A percentile compares a stretch with the other conserved stretches of the same genome.
phyloP scores from a whole-genome alignment of 2,888 invertebrate genomes.

The Arenicola marina region DNA sequence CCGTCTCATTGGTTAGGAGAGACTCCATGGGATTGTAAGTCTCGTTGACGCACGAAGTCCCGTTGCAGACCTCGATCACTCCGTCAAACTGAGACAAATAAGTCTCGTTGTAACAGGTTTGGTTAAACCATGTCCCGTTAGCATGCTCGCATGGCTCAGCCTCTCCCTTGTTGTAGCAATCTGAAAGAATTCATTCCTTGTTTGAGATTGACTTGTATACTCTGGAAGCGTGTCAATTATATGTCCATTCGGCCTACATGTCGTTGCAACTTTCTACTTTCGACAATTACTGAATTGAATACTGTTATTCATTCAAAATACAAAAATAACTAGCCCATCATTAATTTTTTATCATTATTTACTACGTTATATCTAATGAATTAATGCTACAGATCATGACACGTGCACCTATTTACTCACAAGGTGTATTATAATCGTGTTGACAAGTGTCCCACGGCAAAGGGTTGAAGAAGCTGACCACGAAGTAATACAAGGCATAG shows the following conservation, averaged over 20 bases:
- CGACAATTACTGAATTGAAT: no score
- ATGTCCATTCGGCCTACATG: no score
- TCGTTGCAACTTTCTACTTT: no score
- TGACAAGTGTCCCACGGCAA: conserved; percentile 74
- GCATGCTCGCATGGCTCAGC: conserved; percentile 15
- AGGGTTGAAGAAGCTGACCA: conserved; percentile 70
- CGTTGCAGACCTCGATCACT: conserved; percentile 7
- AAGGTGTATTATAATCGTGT: conserved; percentile 33
- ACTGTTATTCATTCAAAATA: no score
- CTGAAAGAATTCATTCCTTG: no score
- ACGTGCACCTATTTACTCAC: conserved; percentile 25
- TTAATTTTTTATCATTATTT: background rate
- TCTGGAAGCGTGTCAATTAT: no score
- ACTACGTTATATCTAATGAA: background rate
- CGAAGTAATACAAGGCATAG: conserved; percentile 77
- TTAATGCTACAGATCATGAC: background rate
- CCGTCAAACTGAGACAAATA: conserved; percentile 14
- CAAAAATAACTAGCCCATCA: no score
- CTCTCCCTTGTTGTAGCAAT: conserved; percentile 28
- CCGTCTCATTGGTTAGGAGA: conserved; percentile 9
- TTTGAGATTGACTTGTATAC: no score
- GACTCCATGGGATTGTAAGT: conserved; percentile 9
- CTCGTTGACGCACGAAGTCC: conserved; percentile 9
- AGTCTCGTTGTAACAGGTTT: conserved; percentile 31
- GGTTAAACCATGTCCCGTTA: conserved; percentile 22